phyloP scores from a whole-genome alignment of 2,113 vertebrate species.

The Hystrix cristata region DNA sequence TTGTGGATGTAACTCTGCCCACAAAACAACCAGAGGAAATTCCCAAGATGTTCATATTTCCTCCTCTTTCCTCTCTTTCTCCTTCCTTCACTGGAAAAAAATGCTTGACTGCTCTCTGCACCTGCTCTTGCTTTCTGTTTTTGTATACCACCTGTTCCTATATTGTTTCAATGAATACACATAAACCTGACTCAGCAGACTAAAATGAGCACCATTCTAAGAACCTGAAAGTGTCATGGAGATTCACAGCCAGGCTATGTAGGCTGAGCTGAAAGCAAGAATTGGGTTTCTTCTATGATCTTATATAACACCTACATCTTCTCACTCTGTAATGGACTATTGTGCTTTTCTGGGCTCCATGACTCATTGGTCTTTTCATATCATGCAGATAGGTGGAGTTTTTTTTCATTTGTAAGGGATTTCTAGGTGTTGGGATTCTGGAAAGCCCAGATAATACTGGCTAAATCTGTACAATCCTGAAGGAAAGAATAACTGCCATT shows the following conservation, averaged over 20 bases:
- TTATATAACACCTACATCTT: not conserved
- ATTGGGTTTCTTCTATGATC: not conserved
- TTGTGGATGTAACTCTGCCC: not conserved
- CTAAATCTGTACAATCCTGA: not conserved
- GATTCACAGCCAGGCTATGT: not conserved
- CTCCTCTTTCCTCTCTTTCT: not conserved
- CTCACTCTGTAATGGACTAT: not conserved
- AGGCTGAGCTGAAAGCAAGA: not conserved
- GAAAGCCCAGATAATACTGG: not conserved
- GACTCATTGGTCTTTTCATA: not conserved
- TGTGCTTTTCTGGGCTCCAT: conserved; percentile 3
- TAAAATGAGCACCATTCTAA: not conserved
- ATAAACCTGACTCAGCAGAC: conserved; percentile 35
- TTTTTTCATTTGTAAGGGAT: not conserved
- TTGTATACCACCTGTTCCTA: conserved; percentile 34
- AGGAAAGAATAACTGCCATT: not conserved
- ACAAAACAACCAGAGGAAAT: conserved; percentile 18
- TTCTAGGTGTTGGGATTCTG: not conserved
- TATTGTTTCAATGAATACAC: not conserved
- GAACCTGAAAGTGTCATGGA: not conserved
- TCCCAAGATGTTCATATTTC: not conserved
- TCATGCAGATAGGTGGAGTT: not conserved
- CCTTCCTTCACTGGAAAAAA: not conserved
- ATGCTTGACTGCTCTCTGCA: not conserved
- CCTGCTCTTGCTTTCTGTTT: conserved; percentile 6